Evolutionary conservation across 2,888 invertebrate species (phyloP).

Genomic region (Drosophila conformis): DNA sequence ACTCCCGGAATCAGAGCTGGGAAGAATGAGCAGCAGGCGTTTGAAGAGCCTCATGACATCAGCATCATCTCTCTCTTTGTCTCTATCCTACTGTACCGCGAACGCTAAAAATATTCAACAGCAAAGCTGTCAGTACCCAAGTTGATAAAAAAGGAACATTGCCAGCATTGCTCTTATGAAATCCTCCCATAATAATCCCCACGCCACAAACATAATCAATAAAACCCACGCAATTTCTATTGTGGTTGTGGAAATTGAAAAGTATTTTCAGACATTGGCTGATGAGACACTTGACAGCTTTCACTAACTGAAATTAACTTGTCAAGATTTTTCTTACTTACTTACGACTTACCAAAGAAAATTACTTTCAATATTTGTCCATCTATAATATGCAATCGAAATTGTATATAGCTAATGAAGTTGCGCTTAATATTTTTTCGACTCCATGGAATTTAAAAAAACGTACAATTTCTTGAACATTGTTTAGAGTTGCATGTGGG

Average conservation of each 20-base stretch:
- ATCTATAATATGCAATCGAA: background rate
- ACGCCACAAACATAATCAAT: slow-evolving; percentile 9
- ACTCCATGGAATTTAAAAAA: background rate
- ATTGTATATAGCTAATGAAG: background rate
- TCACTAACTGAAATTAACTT: slow-evolving; percentile 1
- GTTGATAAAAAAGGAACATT: slow-evolving; percentile 11
- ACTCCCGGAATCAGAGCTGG: slow-evolving; percentile 4
- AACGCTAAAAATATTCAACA: slow-evolving; percentile 32
- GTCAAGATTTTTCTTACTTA: background rate
- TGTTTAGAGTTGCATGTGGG: slow-evolving; percentile 18
- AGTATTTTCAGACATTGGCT: slow-evolving; percentile 14
- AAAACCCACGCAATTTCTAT: slow-evolving; percentile 15
- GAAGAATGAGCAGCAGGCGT: slow-evolving; percentile 1
- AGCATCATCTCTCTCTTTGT: slow-evolving; percentile 29
- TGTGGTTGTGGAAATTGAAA: slow-evolving; percentile 5
- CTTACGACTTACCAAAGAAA: background rate
- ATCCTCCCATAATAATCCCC: slow-evolving; percentile 8
- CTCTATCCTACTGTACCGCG: background rate
- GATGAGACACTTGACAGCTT: slow-evolving; percentile 3
- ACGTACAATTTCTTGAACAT: background rate
- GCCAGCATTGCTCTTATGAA: slow-evolving; percentile 9
- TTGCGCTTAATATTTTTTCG: background rate
- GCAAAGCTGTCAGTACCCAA: slow-evolving; percentile 53
- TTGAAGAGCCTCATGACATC: slow-evolving; percentile 47
- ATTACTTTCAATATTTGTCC: background rate